phyloP scores from a whole-genome alignment of 2,113 vertebrate species.

The Corythornis madagascariensis region DNA sequence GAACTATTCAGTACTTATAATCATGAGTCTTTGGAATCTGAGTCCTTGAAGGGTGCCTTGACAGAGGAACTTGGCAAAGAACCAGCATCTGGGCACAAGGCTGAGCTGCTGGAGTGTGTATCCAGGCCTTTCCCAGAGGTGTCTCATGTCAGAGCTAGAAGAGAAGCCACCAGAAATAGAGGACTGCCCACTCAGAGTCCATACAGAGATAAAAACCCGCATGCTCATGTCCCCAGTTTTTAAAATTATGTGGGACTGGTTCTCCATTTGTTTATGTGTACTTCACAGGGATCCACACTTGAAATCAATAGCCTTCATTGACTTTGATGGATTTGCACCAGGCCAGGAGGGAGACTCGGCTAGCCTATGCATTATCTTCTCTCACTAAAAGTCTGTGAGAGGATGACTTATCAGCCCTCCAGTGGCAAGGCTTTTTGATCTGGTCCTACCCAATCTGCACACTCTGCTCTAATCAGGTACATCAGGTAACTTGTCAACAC shows the following conservation, averaged over 20 bases:
- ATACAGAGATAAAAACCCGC: not conserved
- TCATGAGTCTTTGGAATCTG: not conserved
- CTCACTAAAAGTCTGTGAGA: not conserved
- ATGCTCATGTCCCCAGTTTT: not conserved
- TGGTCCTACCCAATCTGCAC: fast-evolving
- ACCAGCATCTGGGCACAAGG: not conserved
- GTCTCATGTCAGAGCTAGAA: not conserved
- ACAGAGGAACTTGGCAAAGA: not conserved
- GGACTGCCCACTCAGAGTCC: not conserved
- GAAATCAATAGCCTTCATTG: conserved; percentile 41
- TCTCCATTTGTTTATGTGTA: not conserved
- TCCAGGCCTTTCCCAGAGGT: not conserved
- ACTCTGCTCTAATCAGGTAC: not conserved
- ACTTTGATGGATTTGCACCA: conserved; percentile 40
- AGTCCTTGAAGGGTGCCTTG: conserved; percentile 13
- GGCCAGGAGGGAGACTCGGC: not conserved
- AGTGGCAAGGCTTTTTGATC: not conserved
- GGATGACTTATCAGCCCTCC: not conserved
- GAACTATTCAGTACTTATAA: conserved; percentile 2
- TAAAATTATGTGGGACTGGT: not conserved
- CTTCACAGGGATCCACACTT: not conserved
- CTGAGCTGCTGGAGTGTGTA: not conserved
- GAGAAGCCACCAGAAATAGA: not conserved
- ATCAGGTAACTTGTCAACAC: fast-evolving
- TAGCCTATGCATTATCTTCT: not conserved